phyloP scores from a whole-genome alignment of 2,888 invertebrate species.

The Morpho deidamia region DNA sequence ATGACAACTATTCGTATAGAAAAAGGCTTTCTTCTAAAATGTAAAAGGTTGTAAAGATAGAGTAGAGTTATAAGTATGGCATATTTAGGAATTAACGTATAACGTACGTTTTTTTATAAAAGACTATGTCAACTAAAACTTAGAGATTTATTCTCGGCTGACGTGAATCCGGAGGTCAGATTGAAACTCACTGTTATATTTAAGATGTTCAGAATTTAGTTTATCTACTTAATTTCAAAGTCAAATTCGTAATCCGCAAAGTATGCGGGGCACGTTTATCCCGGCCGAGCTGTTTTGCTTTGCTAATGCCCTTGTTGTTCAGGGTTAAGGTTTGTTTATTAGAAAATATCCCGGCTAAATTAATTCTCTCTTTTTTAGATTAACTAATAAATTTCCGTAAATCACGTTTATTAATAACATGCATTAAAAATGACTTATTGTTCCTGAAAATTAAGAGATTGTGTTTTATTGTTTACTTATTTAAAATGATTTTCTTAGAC shows the following conservation, averaged over 20 bases:
- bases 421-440: conserved; percentile 3
- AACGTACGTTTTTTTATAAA: not conserved
- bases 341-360: conserved; percentile 1
- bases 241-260: conserved; percentile 60
- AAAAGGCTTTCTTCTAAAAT: too few relatives aligned
- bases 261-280: conserved; percentile 48
- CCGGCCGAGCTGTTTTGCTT: conserved; percentile 42
- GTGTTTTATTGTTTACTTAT: too few relatives aligned
- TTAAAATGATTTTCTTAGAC: too few relatives aligned
- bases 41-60: too few relatives aligned
- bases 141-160: not conserved
- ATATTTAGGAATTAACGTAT: too few relatives aligned
- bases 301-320: conserved; percentile 40
- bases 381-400: too few relatives aligned
- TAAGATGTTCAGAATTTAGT: conserved; percentile 43
- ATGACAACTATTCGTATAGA: too few relatives aligned
- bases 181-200: conserved; percentile 46
- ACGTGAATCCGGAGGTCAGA: conserved; percentile 15
- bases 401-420: too few relatives aligned
- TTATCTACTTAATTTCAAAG: conserved; percentile 63
- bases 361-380: too few relatives aligned
- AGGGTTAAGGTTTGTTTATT: conserved; percentile 34
- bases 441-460: not conserved
- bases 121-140: not conserved
- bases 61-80: too few relatives aligned